Evolutionary conservation across 2,797 vertebrate genomes (phyloP), one percentile per base, ranked within the genome.

Genomic region (Monodelphis domestica): DNA sequence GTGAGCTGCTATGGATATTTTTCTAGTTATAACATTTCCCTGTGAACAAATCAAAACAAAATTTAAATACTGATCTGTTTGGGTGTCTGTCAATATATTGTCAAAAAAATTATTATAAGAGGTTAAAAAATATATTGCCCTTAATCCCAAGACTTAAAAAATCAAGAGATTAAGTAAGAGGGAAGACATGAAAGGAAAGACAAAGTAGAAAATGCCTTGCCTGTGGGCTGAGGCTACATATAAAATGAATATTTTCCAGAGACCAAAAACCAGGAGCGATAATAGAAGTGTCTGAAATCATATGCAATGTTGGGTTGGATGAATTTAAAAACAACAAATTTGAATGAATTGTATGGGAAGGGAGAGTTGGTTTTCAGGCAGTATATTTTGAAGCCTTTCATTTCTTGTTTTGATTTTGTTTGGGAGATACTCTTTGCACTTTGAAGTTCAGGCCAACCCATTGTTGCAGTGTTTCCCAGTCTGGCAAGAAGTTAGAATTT

Each of bases 371-470:
- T 56, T 92, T 92, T 87, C 91, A 63, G 88, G 33, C 57, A n/a
- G 17, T 70, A 54, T 88, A 87, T 53, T 54, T 38, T 17, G 30
- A 52, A 38, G n/a, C 78, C 57, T 29, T 92, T 95, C 95, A 88
- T 57, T 95, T 91, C 38, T 50, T 45, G 38, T 50, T 57, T 90
- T 59, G 56, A 54, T 92, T 95, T 95, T 26, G 59, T 53, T 53
- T 87, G 89, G 87, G 30, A 78, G 94, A 84, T 45, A 3, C 38
- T 92, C 51, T 92, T 53, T 55, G 92, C 28, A 28, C 95, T 97
- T 96, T 97, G 95, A 94, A 96, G 93, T 92, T 54, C 45, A 53
- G 91, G 93, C 94, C 96, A 96, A 89, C 50, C 87, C 70, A 21
- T 24, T 1, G 7, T 91, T 45, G 3, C 63, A 12, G n/a, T 57